These are phyloP conservation scores for Melinaea menophilus DNA, from an alignment of 2,888 invertebrate species.

Conservation along the genomic window DNA sequence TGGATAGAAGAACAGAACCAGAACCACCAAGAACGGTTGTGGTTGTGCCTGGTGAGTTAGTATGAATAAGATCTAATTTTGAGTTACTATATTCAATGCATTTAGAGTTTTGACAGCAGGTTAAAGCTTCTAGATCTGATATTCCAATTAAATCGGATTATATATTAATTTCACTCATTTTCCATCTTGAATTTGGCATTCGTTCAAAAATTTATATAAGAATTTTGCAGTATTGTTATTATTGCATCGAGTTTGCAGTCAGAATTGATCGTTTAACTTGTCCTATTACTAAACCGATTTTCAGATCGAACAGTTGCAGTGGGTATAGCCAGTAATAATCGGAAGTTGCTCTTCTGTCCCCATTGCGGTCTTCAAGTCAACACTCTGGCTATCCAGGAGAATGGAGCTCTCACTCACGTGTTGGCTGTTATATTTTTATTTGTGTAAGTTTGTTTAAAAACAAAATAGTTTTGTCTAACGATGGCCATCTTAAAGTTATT, in stretches of 20 bases:
- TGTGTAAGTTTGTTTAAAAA: constrained; percentile 41
- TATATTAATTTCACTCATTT: too few species aligned
- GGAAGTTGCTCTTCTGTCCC: constrained; percentile 53
- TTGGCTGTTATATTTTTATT: constrained; percentile 40
- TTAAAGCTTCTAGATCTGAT: too few species aligned
- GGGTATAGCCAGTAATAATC: constrained; percentile 33
- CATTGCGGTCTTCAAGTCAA: constrained; percentile 50
- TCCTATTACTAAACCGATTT: background rate
- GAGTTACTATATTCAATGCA: too few species aligned
- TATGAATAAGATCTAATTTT: background rate
- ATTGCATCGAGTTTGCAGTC: too few species aligned
- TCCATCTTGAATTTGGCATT: too few species aligned
- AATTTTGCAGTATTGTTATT: too few species aligned
- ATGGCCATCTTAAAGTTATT: background rate
- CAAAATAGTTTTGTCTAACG: background rate
- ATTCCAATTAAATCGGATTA: too few species aligned
- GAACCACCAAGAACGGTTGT: constrained; percentile 51
- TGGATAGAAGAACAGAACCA: constrained; percentile 29
- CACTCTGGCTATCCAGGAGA: constrained; percentile 49
- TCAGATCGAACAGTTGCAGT: constrained; percentile 22
- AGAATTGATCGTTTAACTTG: background rate
- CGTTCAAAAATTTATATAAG: too few species aligned
- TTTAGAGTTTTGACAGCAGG: too few species aligned
- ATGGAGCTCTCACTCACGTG: constrained; percentile 48
- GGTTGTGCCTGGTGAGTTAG: constrained; percentile 37